Conservation (phyloP, 2,888 invertebrate species). For the Hydraecia micacea region DNA sequence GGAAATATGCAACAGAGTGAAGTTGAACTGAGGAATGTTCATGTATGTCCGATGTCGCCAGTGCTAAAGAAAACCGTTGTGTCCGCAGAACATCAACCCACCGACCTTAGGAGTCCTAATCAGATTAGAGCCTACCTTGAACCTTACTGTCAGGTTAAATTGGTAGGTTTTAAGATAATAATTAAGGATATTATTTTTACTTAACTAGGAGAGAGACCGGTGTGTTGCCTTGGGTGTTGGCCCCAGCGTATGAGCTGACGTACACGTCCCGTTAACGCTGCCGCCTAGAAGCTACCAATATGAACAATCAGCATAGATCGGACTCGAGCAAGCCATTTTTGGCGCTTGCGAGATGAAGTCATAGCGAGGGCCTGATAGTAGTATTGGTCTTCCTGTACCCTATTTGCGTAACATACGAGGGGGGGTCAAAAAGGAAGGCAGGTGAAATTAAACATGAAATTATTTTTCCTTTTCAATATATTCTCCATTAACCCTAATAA, state of each 20-base stretch:
- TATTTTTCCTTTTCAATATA: too few species aligned
- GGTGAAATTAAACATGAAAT: too few species aligned
- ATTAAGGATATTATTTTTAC: background rate
- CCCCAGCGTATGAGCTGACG: background rate
- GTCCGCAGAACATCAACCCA: conserved; percentile 38
- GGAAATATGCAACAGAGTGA: conserved; percentile 22
- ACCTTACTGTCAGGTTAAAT: conserved; percentile 55
- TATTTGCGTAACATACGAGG: too few species aligned
- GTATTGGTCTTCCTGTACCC: too few species aligned
- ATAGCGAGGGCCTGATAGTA: background rate
- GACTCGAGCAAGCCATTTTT: background rate
- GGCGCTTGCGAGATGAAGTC: background rate
- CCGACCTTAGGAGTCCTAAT: background rate
- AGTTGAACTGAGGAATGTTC: conserved; percentile 27
- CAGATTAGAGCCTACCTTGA: conserved; percentile 25
- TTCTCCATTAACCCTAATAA: too few species aligned
- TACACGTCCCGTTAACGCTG: background rate
- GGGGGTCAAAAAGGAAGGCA: too few species aligned
- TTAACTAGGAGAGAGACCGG: background rate
- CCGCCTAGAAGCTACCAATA: background rate
- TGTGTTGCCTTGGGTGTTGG: background rate
- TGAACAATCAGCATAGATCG: background rate
- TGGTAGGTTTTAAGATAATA: conserved; percentile 53
- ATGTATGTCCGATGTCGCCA: conserved; percentile 28
- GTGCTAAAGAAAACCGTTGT: conserved; percentile 41